phyloP scores from a whole-genome alignment of 2,888 invertebrate species.

The Drosophila rubida region DNA sequence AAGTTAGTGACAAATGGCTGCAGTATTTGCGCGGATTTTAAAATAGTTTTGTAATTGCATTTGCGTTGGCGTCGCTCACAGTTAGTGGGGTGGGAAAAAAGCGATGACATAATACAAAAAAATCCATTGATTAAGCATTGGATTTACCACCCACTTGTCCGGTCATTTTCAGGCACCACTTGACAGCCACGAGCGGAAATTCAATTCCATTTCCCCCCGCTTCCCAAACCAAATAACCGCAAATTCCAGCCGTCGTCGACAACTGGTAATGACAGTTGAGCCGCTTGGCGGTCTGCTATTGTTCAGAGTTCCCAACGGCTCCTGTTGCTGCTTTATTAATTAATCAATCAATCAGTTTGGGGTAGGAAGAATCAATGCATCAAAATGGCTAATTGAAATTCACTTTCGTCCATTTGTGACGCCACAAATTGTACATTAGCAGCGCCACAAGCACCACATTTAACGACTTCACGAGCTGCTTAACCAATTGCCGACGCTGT shows the following conservation, averaged over 20 bases:
- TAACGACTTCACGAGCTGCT: conserved; percentile 78
- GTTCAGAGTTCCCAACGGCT: background rate
- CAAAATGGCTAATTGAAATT: conserved; percentile 75
- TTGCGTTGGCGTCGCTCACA: background rate
- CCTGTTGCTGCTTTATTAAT: conserved; percentile 56
- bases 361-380: conserved; percentile 47
- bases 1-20: background rate
- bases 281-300: conserved; percentile 19
- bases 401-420: conserved; percentile 84
- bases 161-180: conserved; percentile 28
- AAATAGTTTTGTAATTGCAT: background rate
- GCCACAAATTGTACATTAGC: conserved; percentile 83
- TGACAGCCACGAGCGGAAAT: conserved; percentile 51
- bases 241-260: conserved; percentile 21
- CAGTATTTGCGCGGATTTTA: conserved; percentile 4
- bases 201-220: conserved; percentile 47
- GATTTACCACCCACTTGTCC: conserved; percentile 18
- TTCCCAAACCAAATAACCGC: conserved; percentile 30
- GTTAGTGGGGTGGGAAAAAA: background rate
- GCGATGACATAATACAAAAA: conserved; percentile 5
- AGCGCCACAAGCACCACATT: conserved; percentile 82
- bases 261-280: conserved; percentile 63
- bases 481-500: conserved; percentile 77
- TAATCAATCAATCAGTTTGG: conserved; percentile 66
- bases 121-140: conserved; percentile 28